Percentiles rank a stretch among this genome's conserved stretches.
Conservation (phyloP, 37 sponge, comb jelly and placozoan species). For the Diacarnus erythraeanus region DNA sequence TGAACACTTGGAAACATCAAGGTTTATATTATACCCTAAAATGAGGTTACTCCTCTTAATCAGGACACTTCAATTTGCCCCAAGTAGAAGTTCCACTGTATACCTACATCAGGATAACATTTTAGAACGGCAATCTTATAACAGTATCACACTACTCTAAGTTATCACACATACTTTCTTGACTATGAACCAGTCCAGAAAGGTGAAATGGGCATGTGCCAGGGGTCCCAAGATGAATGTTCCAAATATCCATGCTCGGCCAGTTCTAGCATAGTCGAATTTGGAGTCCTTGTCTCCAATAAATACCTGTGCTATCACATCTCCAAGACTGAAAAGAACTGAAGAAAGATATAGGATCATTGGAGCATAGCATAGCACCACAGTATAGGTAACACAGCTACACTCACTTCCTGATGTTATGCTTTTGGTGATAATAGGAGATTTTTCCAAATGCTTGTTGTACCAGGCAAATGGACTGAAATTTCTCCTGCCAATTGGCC, state of each 20-base stretch:
- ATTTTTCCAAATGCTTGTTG: slow-evolving; percentile 47
- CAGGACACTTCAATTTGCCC: too few relatives aligned
- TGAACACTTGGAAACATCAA: neutral
- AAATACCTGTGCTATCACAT: slow-evolving; percentile 63
- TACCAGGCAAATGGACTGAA: slow-evolving; percentile 73
- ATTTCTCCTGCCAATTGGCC: neutral
- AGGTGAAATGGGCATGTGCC: slow-evolving; percentile 71
- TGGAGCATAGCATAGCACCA: neutral
- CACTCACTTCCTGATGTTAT: slow-evolving; percentile 69
- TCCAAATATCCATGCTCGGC: slow-evolving; percentile 62
- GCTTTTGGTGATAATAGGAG: slow-evolving; percentile 64
- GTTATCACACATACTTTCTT: slow-evolving; percentile 22
- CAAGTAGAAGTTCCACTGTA: too few relatives aligned
- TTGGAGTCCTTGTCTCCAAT: neutral
- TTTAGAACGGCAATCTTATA: neutral
- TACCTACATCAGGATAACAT: too few relatives aligned
- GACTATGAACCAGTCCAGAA: slow-evolving; percentile 67
- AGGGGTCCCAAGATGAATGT: slow-evolving; percentile 69
- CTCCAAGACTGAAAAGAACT: slow-evolving; percentile 71
- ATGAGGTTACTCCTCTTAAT: too few relatives aligned
- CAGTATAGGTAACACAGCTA: neutral
- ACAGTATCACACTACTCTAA: neutral
- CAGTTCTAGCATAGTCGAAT: slow-evolving; percentile 24
- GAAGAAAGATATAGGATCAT: too few relatives aligned
- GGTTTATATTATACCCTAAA: too few relatives aligned